A percentile compares a stretch with the other conserved stretches of the same genome.
These are phyloP conservation scores for Tetraneura akinire DNA, from an alignment of 1,140 invertebrate species.

Conservation along the genomic window DNA sequence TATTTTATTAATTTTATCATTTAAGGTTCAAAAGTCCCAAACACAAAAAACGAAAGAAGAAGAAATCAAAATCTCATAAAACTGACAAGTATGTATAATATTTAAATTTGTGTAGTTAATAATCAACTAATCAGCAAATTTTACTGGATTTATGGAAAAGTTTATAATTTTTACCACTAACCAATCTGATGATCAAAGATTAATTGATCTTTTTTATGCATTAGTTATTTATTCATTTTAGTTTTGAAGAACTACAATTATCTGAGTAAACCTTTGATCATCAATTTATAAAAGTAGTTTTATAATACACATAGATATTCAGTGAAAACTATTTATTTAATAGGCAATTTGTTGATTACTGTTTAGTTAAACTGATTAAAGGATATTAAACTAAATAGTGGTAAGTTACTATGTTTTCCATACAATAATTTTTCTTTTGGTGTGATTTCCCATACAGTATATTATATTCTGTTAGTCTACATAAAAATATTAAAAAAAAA, in stretches of 20 bases:
- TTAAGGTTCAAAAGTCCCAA: constrained; percentile 54
- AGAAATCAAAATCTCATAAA: constrained; percentile 56
- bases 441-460: constrained; percentile 48
- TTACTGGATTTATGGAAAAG: constrained; percentile 27
- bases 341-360: constrained; percentile 52
- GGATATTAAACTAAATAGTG: constrained; percentile 51
- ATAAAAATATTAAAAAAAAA: constrained; percentile 7
- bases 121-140: not conserved
- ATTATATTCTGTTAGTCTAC: constrained; percentile 40
- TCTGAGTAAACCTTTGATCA: constrained; percentile 47
- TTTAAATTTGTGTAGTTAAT: constrained; percentile 10
- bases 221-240: constrained; percentile 39
- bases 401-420: constrained; percentile 51
- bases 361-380: constrained; percentile 52
- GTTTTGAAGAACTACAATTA: constrained; percentile 34
- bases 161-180: constrained; percentile 35
- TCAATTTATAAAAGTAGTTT: constrained; percentile 38
- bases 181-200: constrained; percentile 49
- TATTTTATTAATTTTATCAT: constrained; percentile 49
- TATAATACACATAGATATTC: constrained; percentile 32
- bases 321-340: constrained; percentile 50
- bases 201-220: constrained; percentile 21
- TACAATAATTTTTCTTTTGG: constrained; percentile 50
- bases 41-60: constrained; percentile 55
- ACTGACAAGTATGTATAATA: constrained; percentile 55